Conservation (phyloP, 2,888 invertebrate species). For the Octonoba sinensis region DNA sequence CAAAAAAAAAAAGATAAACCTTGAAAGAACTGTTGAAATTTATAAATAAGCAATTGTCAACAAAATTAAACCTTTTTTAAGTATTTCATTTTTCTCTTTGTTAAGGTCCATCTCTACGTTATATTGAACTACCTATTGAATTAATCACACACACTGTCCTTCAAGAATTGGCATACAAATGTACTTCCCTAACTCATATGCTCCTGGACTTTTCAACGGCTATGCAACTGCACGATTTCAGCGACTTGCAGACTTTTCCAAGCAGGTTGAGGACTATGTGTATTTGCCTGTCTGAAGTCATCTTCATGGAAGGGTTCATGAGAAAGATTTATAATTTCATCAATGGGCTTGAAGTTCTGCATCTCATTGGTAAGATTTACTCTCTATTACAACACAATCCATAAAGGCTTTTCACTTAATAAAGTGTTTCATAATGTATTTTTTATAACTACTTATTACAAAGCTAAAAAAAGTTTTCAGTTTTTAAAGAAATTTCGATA, state of each 20-base stretch:
- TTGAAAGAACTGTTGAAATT: too few relatives aligned
- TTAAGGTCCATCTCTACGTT: slow-evolving; percentile 83
- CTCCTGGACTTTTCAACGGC: slow-evolving; percentile 98
- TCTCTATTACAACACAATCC: too few relatives aligned
- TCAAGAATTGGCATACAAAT: slow-evolving; percentile 95
- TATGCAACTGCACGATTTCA: slow-evolving; percentile 99
- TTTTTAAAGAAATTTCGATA: too few relatives aligned
- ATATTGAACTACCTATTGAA: slow-evolving; percentile 95
- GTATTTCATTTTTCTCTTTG: too few relatives aligned
- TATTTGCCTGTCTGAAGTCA: slow-evolving; percentile 97
- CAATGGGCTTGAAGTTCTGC: slow-evolving; percentile 95
- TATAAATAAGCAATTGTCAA: too few relatives aligned
- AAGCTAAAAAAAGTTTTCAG: too few relatives aligned
- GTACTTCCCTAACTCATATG: slow-evolving; percentile 95
- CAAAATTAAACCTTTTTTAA: too few relatives aligned
- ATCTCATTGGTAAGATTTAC: slow-evolving; percentile 84
- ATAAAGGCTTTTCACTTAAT: too few relatives aligned
- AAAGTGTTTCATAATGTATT: too few relatives aligned
- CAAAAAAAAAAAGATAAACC: too few relatives aligned
- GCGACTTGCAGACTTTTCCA: slow-evolving; percentile 98
- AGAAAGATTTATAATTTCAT: slow-evolving; percentile 99
- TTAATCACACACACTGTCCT: slow-evolving; percentile 95
- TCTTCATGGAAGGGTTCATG: slow-evolving; percentile 99
- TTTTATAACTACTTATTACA: too few relatives aligned
- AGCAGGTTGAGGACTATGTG: slow-evolving; percentile 95